A percentile compares a stretch with the other conserved stretches of the same genome.
Conservation (phyloP, 2,888 invertebrate genomes). For the Oligia strigilis region DNA sequence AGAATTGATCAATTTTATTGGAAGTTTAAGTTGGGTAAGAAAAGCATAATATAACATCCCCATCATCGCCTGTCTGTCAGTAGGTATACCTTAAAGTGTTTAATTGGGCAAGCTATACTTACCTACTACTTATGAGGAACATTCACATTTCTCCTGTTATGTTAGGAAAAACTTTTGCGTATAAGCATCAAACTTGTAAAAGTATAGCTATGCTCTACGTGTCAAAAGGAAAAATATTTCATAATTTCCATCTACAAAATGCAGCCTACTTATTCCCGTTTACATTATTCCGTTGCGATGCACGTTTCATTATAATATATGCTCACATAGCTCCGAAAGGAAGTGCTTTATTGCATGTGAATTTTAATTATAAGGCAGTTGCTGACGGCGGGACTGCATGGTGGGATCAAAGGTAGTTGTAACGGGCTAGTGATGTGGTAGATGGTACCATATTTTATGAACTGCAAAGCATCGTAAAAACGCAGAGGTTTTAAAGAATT, state of each 20-base stretch:
- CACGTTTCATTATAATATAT: slow-evolving; percentile 22
- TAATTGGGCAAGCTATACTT: background rate
- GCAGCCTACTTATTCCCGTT: slow-evolving; percentile 30
- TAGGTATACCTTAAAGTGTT: background rate
- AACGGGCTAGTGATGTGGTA: slow-evolving; percentile 52
- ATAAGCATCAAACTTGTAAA: background rate
- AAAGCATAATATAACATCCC: background rate
- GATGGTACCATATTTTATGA: background rate
- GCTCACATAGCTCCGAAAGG: slow-evolving; percentile 51
- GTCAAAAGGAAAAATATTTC: slow-evolving; percentile 9
- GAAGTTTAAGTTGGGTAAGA: background rate
- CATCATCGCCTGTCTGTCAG: background rate
- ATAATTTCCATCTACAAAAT: slow-evolving; percentile 20
- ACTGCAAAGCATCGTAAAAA: background rate
- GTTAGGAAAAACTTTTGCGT: background rate
- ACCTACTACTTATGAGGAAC: background rate
- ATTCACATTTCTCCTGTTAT: background rate
- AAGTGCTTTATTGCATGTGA: slow-evolving; percentile 74
- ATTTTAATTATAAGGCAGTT: slow-evolving; percentile 72
- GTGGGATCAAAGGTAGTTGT: slow-evolving; percentile 44
- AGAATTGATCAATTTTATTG: background rate
- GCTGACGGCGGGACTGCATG: slow-evolving; percentile 66
- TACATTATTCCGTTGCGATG: slow-evolving; percentile 36
- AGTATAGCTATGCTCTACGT: background rate
- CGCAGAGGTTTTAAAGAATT: background rate